Base-by-base conservation (phyloP, 2,113 vertebrate genomes). In the Pachypanchax playfairii region DNA sequence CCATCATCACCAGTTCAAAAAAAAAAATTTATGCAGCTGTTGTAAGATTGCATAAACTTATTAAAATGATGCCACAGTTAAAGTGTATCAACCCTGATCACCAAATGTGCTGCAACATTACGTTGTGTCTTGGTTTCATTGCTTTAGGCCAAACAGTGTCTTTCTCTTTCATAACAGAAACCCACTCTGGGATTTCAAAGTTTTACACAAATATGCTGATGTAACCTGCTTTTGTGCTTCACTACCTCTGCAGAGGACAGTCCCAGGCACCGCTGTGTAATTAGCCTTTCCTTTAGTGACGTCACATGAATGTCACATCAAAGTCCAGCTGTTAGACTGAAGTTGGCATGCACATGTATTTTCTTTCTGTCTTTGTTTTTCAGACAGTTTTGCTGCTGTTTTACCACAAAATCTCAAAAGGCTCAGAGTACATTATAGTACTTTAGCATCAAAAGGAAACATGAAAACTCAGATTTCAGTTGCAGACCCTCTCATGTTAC, bases 231-330 rank as follows among this genome's bases (percentile, higher is more conserved):
- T 50, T 60, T 68, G 43, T 65, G 53, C n/a, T 68, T 13, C 55
- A 26, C 33, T 48, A 67, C 39, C 52, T 71, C 39, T 26, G 25
- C 62, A 63, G 39, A 55, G 36, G 33, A 48, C 39, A 48, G 38
- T 48, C 14, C n/a, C 20, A 31, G 26, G 28, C 51, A 26, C 36
- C 35, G 60, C 20, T 70, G 29, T 38, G n/a, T 69, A 77, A 74
- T 80, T 55, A 77, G 52, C 35, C 46, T 21, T 18, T 15, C 28
- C 41, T 53, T 72, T 67, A 60, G 39, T 66, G 35, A 77, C 10
- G 12, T 57, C 18, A 46, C 42, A 15, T 61, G 62, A 73, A 17
- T 25, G 1, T 25, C 59, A 22, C 60, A 39, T 52, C 22, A 6
- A 55, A 50, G 57, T 65, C 18, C 5, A 1, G 31, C 39, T 14